These are phyloP conservation scores for Caprella mutica DNA, from an alignment of 2,888 invertebrate genomes.

Conservation along the genomic window DNA sequence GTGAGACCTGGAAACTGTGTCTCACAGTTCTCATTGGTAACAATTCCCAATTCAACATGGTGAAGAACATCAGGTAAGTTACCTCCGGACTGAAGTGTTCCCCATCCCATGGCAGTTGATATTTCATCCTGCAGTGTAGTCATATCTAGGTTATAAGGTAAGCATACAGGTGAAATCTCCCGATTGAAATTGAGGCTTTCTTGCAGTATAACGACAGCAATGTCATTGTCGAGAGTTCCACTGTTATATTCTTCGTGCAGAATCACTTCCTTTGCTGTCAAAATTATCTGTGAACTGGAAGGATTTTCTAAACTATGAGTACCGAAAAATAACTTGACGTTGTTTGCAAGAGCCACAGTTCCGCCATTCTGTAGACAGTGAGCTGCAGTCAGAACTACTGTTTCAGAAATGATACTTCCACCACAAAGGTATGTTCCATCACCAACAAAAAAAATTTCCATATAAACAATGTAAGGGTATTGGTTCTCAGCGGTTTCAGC, in stretches of 20 bases:
- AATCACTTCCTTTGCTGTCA: not conserved
- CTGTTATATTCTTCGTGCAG: slow-evolving; percentile 9
- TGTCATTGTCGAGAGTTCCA: slow-evolving; percentile 11
- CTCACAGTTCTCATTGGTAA: not conserved
- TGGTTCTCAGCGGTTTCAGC: slow-evolving; percentile 1
- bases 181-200: slow-evolving; percentile 1
- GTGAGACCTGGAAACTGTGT: not conserved
- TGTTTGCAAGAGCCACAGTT: slow-evolving; percentile 7
- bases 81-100: slow-evolving; percentile 7
- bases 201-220: slow-evolving; percentile 9
- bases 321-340: no score
- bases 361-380: slow-evolving; percentile 13
- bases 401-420: slow-evolving; percentile 10
- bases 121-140: not conserved
- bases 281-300: not conserved
- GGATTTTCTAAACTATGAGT: slow-evolving; percentile 11
- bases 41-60: slow-evolving; percentile 10
- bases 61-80: not conserved
- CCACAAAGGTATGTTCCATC: slow-evolving; percentile 8
- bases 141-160: slow-evolving; percentile 5
- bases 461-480: slow-evolving; percentile 24
- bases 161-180: slow-evolving; percentile 13
- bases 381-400: slow-evolving; percentile 16
- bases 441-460: not conserved
- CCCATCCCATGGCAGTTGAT: slow-evolving; percentile 19